Percentiles rank a stretch among this genome's conserved stretches.
phyloP scores from a whole-genome alignment of 1,140 invertebrate genomes.

The Mycetomoellerius zeteki region DNA sequence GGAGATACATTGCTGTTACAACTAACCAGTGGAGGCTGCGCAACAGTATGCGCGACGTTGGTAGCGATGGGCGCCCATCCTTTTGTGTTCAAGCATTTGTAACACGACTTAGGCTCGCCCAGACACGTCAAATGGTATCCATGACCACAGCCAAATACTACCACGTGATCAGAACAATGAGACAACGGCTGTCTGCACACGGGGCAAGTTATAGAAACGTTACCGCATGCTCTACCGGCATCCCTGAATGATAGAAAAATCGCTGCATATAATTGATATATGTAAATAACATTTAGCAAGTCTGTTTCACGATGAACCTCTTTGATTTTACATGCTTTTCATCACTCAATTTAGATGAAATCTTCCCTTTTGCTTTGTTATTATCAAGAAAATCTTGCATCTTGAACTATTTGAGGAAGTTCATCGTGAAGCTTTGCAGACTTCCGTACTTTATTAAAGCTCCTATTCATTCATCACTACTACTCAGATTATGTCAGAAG shows the following conservation, averaged over 20 bases:
- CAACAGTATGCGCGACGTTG: slow-evolving; percentile 68
- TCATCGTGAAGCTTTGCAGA: not conserved
- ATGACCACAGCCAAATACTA: slow-evolving; percentile 85
- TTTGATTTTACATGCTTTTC: not conserved
- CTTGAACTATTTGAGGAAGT: not conserved
- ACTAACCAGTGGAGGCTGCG: slow-evolving; percentile 75
- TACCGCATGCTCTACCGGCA: slow-evolving; percentile 81
- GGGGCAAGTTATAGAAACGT: slow-evolving; percentile 80
- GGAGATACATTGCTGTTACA: not conserved
- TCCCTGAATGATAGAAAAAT: slow-evolving; percentile 75
- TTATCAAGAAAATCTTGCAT: not conserved
- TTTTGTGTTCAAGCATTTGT: slow-evolving; percentile 84
- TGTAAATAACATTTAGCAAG: not conserved
- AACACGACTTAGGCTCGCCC: slow-evolving; percentile 83
- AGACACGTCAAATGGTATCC: slow-evolving; percentile 84
- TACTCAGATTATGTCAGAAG: too few species aligned
- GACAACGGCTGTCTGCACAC: slow-evolving; percentile 83
- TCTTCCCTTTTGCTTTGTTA: not conserved
- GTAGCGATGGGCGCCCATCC: slow-evolving; percentile 82
- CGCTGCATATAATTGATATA: slow-evolving; percentile 12
- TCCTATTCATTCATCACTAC: too few species aligned
- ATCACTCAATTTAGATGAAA: not conserved
- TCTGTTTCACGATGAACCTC: not conserved
- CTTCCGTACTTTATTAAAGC: not conserved
- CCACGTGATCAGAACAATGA: slow-evolving; percentile 80